These are phyloP conservation scores for Aleiodes leptofemur DNA, from an alignment of 2,888 invertebrate species.

Conservation along the genomic window DNA sequence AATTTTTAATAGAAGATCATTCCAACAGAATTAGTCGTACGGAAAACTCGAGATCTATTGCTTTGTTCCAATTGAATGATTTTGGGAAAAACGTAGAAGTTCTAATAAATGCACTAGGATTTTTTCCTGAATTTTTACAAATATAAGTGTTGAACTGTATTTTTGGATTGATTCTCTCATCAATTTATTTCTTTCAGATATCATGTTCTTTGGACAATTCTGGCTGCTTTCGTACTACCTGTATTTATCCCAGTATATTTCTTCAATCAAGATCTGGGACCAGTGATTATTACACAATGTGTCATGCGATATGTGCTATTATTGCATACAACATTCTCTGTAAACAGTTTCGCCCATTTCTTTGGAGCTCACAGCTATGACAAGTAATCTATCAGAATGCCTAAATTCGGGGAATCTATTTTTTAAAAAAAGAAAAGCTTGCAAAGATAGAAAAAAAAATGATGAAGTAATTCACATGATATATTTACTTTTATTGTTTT, in stretches of 20 bases:
- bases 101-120: too few relatives aligned
- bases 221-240: slow-evolving; percentile 85
- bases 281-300: slow-evolving; percentile 80
- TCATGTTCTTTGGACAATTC: slow-evolving; percentile 81
- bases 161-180: background rate
- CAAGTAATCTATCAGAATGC: slow-evolving; percentile 76
- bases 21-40: too few relatives aligned
- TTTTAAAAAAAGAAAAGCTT: background rate
- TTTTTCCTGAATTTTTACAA: too few relatives aligned
- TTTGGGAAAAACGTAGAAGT: too few relatives aligned
- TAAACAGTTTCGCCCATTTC: slow-evolving; percentile 91
- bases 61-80: too few relatives aligned
- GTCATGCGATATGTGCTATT: slow-evolving; percentile 84
- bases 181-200: slow-evolving; percentile 75
- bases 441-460: too few relatives aligned
- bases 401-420: background rate
- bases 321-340: slow-evolving; percentile 92
- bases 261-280: slow-evolving; percentile 84
- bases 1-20: too few relatives aligned
- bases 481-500: slow-evolving; percentile 48
- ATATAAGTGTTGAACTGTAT: too few relatives aligned
- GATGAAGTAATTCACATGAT: background rate
- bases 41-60: too few relatives aligned
- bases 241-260: slow-evolving; percentile 81
- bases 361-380: slow-evolving; percentile 86